A percentile compares a stretch with the other conserved stretches of the same genome.
These are phyloP conservation scores for Ctenomys sociabilis DNA, from an alignment of 2,113 vertebrate genomes.

Conservation along the genomic window DNA sequence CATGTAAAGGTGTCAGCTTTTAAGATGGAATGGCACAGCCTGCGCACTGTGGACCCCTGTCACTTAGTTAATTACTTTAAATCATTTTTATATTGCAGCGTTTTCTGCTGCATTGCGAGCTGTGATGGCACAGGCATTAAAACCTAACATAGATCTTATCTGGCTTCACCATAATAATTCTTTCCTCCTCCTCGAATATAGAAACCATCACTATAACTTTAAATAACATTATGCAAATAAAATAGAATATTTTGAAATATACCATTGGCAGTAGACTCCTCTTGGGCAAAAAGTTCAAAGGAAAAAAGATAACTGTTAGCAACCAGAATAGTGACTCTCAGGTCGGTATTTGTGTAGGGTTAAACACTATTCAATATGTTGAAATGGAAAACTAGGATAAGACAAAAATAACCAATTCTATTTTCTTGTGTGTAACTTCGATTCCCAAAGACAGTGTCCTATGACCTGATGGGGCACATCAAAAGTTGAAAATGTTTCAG, in stretches of 20 bases:
- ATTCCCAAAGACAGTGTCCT: not conserved
- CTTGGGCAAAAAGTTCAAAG: not conserved
- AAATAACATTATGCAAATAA: not conserved
- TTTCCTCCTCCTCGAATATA: not conserved
- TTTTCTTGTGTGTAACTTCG: not conserved
- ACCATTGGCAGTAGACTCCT: not conserved
- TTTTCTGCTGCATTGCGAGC: not conserved
- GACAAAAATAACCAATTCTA: not conserved
- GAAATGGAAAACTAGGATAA: not conserved
- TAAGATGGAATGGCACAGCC: constrained; percentile 20
- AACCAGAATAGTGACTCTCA: not conserved
- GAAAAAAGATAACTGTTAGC: not conserved
- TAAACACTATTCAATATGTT: not conserved
- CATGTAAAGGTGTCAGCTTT: constrained; percentile 47
- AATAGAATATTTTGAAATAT: not conserved
- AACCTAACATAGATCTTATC: not conserved
- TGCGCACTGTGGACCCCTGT: not conserved
- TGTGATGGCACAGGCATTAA: not conserved
- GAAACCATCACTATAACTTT: constrained; percentile 2
- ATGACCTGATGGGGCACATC: not conserved
- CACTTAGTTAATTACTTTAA: constrained; percentile 64
- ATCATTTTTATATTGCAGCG: constrained; percentile 57
- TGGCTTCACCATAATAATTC: not conserved
- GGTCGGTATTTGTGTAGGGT: not conserved
- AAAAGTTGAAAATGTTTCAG: constrained; percentile 42